Conservation (phyloP, 1,140 invertebrate genomes). For the Muscidifurax raptorellus region DNA sequence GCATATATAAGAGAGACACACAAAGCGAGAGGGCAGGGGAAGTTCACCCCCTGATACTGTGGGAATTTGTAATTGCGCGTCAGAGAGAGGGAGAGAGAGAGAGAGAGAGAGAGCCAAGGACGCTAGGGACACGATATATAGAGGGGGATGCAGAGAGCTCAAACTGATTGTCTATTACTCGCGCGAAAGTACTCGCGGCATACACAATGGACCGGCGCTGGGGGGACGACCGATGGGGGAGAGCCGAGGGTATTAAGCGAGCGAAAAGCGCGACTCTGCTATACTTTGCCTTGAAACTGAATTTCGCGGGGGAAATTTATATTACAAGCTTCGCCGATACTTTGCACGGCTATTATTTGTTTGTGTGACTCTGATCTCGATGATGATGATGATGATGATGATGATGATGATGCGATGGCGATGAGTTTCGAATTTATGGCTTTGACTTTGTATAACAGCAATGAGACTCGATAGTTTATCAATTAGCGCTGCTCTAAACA, state of each 20-base stretch:
- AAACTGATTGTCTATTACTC: conserved; percentile 61
- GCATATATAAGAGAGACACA: not conserved
- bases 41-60: conserved; percentile 60
- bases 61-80: conserved; percentile 71
- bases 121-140: conserved; percentile 56
- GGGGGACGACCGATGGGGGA: not conserved
- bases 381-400: too few relatives aligned
- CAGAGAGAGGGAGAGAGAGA: conserved; percentile 8
- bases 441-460: too few relatives aligned
- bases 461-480: too few relatives aligned
- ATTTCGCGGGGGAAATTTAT: conserved; percentile 20
- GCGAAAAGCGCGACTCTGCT: not conserved
- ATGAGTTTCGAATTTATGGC: not conserved
- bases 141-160: conserved; percentile 28
- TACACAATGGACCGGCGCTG: conserved; percentile 16
- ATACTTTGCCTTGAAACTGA: not conserved
- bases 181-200: conserved; percentile 45
- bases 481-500: too few relatives aligned
- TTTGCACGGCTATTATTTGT: not conserved
- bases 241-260: not conserved
- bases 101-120: conserved; percentile 46
- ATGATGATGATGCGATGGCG: too few relatives aligned
- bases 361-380: not conserved
- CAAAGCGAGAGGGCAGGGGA: conserved; percentile 49
- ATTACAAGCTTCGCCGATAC: not conserved